These are phyloP conservation scores for Agrochola lota DNA, from an alignment of 2,888 invertebrate species.

Conservation along the genomic window DNA sequence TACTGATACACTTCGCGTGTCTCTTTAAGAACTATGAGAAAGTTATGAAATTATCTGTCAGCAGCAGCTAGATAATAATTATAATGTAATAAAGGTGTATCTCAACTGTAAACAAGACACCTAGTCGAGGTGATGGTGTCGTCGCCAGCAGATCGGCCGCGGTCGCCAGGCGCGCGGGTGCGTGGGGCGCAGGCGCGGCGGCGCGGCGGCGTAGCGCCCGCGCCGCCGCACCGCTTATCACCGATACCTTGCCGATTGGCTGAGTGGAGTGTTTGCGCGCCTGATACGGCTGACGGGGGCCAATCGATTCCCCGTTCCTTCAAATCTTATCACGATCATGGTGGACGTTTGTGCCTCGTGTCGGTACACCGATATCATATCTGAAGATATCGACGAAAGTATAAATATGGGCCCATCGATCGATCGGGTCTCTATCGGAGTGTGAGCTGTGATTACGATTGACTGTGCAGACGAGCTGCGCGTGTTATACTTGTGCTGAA, in stretches of 20 bases:
- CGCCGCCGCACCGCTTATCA: slow-evolving; percentile 79
- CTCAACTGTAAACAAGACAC: slow-evolving; percentile 84
- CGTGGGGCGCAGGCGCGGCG: no score
- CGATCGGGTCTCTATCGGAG: slow-evolving; percentile 89
- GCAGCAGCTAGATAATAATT: slow-evolving; percentile 80
- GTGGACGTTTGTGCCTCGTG: slow-evolving; percentile 88
- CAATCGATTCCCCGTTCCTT: slow-evolving; percentile 87
- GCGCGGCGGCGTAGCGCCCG: slow-evolving; percentile 66
- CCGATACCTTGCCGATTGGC: slow-evolving; percentile 84
- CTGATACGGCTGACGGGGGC: slow-evolving; percentile 83
- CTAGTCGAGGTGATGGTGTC: slow-evolving; percentile 79
- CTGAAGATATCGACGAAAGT: slow-evolving; percentile 89
- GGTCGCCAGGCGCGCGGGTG: slow-evolving; percentile 57
- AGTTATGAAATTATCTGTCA: slow-evolving; percentile 80
- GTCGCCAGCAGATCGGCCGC: slow-evolving; percentile 80
- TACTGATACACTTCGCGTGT: neutral
- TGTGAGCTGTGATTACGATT: slow-evolving; percentile 85
- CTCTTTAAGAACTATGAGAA: slow-evolving; percentile 65
- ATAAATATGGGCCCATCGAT: slow-evolving; percentile 90
- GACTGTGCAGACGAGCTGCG: slow-evolving; percentile 74
- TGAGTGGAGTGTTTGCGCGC: slow-evolving; percentile 88
- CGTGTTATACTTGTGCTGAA: slow-evolving; percentile 72
- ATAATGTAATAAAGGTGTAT: slow-evolving; percentile 88
- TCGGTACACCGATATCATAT: slow-evolving; percentile 88
- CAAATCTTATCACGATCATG: slow-evolving; percentile 89